Evolutionary conservation across 2,888 invertebrate species (phyloP).

Genomic region (Ecdyonurus torrentis): DNA sequence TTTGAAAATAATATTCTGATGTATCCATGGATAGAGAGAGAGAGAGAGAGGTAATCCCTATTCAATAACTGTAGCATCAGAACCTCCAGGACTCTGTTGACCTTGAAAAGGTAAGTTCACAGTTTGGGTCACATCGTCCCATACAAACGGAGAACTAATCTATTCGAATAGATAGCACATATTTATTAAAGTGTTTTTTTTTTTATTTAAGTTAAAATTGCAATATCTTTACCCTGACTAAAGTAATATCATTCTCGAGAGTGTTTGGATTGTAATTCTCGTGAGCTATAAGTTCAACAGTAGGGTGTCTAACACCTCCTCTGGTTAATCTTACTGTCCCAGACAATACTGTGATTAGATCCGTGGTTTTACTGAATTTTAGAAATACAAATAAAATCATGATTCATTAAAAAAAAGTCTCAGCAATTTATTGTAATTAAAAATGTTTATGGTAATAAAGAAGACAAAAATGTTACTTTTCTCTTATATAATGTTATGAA

Average conservation of each 20-base stretch:
- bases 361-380: too few species aligned
- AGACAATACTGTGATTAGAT: too few species aligned
- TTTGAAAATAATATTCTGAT: too few species aligned
- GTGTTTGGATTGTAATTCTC: neutral
- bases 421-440: too few species aligned
- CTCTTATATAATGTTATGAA: too few species aligned
- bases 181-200: neutral
- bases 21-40: too few species aligned
- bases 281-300: neutral
- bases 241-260: neutral
- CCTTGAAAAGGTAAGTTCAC: constrained; percentile 9
- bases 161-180: too few species aligned
- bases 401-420: too few species aligned
- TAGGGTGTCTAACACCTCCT: neutral
- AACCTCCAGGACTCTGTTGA: neutral
- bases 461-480: too few species aligned
- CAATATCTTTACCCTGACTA: neutral
- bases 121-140: constrained; percentile 5
- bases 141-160: constrained; percentile 1
- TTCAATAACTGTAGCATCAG: neutral
- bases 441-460: too few species aligned
- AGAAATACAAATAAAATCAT: too few species aligned
- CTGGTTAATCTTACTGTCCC: neutral
- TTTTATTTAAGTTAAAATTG: neutral
- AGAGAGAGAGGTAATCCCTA: neutral